These are phyloP conservation scores for Psix sp. DNA, from an alignment of 1,140 invertebrate genomes.

Conservation along the genomic window DNA sequence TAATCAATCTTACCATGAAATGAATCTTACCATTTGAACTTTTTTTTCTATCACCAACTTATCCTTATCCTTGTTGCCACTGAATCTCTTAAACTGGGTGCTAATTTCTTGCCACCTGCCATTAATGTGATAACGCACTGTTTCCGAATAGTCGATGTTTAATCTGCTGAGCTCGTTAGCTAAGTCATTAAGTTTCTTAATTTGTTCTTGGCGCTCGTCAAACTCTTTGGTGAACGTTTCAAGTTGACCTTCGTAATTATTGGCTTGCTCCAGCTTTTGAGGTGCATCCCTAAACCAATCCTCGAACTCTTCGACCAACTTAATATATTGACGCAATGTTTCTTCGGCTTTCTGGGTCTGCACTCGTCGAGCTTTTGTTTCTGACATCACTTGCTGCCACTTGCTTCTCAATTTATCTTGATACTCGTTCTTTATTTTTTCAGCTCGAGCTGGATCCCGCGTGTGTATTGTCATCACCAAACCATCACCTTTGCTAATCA, in stretches of 20 bases:
- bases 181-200: constrained; percentile 76
- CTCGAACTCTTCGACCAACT: constrained; percentile 74
- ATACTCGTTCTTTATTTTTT: constrained; percentile 78
- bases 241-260: constrained; percentile 78
- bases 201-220: constrained; percentile 73
- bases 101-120: constrained; percentile 75
- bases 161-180: constrained; percentile 75
- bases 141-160: constrained; percentile 72
- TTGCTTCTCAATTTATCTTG: constrained; percentile 81
- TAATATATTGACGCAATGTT: constrained; percentile 75
- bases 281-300: constrained; percentile 77
- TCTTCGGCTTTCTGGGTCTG: constrained; percentile 80
- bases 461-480: constrained; percentile 82
- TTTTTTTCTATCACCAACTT: constrained; percentile 74
- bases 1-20: too few relatives aligned
- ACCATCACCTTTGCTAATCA: constrained; percentile 88
- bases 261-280: constrained; percentile 77
- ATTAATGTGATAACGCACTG: constrained; percentile 69
- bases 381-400: constrained; percentile 83
- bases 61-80: constrained; percentile 74
- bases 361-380: constrained; percentile 79
- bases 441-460: constrained; percentile 77
- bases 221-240: constrained; percentile 75
- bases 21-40: constrained; percentile 72
- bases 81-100: constrained; percentile 76